Evolutionary conservation across 2,888 invertebrate species (phyloP).

Genomic region (Steinernema hermaphroditum): DNA sequence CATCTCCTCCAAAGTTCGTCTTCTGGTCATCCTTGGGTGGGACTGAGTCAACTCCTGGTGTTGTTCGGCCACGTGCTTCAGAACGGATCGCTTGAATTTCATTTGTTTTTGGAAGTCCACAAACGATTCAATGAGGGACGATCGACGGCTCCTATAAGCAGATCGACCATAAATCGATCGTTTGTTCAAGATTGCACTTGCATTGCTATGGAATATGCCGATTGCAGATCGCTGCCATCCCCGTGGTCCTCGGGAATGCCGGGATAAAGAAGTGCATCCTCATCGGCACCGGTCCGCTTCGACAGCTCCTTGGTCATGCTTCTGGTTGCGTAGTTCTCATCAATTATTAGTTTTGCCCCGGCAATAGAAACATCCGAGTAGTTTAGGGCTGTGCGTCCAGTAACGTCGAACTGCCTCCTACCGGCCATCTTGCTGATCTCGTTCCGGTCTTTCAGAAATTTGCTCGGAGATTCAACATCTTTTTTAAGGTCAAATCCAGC

Average conservation of each 20-base stretch:
- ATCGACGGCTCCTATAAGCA: slow-evolving; percentile 50
- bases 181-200: slow-evolving; percentile 33
- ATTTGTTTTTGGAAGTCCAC: slow-evolving; percentile 59
- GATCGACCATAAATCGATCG: neutral
- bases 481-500: neutral
- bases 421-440: slow-evolving; percentile 2
- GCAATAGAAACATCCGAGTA: slow-evolving; percentile 44
- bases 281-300: slow-evolving; percentile 47
- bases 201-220: slow-evolving; percentile 37
- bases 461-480: neutral
- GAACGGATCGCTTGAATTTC: slow-evolving; percentile 53
- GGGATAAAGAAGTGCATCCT: slow-evolving; percentile 51
- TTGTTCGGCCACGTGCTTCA: slow-evolving; percentile 44
- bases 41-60: slow-evolving; percentile 4
- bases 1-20: neutral
- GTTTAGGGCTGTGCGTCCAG: slow-evolving; percentile 36
- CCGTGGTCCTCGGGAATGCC: slow-evolving; percentile 44
- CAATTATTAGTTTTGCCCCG: slow-evolving; percentile 52
- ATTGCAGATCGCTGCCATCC: slow-evolving; percentile 37
- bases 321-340: slow-evolving; percentile 49
- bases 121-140: slow-evolving; percentile 51
- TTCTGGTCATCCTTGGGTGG: neutral
- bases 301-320: slow-evolving; percentile 47
- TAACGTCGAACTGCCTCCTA: slow-evolving; percentile 33
- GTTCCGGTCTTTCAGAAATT: neutral